Evolutionary conservation across 2,888 invertebrate species (phyloP), one percentile per base, ranked within the genome.

Genomic region (Charanyca ferruginea): DNA sequence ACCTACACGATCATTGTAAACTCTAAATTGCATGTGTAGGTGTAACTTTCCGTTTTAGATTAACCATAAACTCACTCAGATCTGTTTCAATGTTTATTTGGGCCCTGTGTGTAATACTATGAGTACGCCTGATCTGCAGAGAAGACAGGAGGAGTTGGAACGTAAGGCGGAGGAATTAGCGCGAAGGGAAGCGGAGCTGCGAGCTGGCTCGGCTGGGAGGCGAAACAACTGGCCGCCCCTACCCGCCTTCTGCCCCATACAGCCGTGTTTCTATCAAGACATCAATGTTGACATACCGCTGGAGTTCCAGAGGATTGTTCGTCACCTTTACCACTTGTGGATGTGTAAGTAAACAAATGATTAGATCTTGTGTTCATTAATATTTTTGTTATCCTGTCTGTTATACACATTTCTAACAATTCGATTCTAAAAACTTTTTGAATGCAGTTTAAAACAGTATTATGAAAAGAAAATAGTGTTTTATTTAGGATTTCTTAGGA

Each of bases 181-280:
- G 66, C 96, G 98, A 80, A 97, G 98, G 85, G 99, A 99, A 91
- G 98, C 99, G 80, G 98, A 98, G 92, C 96, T 99, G 79, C 93
- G 97, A 44, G 96, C 96, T 20, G 96, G 96, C 13, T 94, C 93
- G 0, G 96, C 97, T 44, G 97, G 97, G 7, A 94, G 98, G 81
- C 96, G 98, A 82, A 99, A 99, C 92, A 99, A 99, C 95, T 99
- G 99, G 99, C 99, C 99, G 1, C 99, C 99, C 0, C 93, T 99
- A 77, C 99, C 99, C 0, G 97, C 98, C 60, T 97, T 98, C 87
- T 98, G 98, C 85, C 99, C 98, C 70, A 97, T 99, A 73, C 98
- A 99, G 90, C 99, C 99, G 0, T 99, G 99, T 93, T 99, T 99
- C 96, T 99, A 99, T 93, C 99, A 99, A 96, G 99, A 99, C 93